Percentiles rank a stretch among this genome's conserved stretches.
Evolutionary conservation across 1,140 invertebrate genomes (phyloP).

Genomic region (Drosophila ambigua): DNA sequence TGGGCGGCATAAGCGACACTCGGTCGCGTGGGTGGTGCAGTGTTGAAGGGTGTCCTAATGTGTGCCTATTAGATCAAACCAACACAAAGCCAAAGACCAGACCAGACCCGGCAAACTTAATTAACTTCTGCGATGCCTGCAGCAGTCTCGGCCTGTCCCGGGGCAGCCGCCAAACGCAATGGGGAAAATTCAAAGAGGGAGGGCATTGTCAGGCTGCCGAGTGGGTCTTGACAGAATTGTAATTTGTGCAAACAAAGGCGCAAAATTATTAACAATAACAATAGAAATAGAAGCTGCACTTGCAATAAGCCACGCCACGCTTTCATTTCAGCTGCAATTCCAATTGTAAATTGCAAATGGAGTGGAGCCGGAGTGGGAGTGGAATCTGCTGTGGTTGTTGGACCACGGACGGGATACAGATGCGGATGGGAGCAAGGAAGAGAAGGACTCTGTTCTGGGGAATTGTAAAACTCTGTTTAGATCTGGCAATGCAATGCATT

Average conservation of each 20-base stretch:
- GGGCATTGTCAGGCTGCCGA: slow-evolving; percentile 11
- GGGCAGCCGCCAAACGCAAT: slow-evolving; percentile 10
- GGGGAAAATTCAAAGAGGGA: slow-evolving; percentile 10
- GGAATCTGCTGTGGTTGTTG: no score
- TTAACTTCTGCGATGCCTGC: slow-evolving; percentile 27
- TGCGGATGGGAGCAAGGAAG: not conserved
- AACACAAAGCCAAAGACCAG: not conserved
- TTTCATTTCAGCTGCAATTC: slow-evolving; percentile 50
- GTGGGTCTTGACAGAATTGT: slow-evolving; percentile 34
- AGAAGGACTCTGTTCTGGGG: not conserved
- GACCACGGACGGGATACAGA: no score
- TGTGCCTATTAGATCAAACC: no score
- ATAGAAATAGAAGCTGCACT: slow-evolving; percentile 43
- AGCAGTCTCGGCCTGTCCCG: not conserved
- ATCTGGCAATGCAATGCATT: slow-evolving; percentile 53
- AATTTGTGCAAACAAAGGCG: slow-evolving; percentile 57
- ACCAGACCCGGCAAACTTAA: not conserved
- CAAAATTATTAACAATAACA: slow-evolving; percentile 79
- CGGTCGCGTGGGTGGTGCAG: no score
- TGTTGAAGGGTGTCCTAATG: no score
- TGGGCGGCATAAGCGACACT: no score
- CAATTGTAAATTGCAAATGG: slow-evolving; percentile 16
- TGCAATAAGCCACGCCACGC: slow-evolving; percentile 36
- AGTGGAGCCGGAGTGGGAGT: slow-evolving; percentile 8
- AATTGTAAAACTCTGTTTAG: slow-evolving; percentile 60